Percentiles rank a stretch among this genome's conserved stretches.
These are phyloP conservation scores for Ptilorrhoa leucosticta DNA, from an alignment of 2,113 vertebrate genomes.

Conservation along the genomic window DNA sequence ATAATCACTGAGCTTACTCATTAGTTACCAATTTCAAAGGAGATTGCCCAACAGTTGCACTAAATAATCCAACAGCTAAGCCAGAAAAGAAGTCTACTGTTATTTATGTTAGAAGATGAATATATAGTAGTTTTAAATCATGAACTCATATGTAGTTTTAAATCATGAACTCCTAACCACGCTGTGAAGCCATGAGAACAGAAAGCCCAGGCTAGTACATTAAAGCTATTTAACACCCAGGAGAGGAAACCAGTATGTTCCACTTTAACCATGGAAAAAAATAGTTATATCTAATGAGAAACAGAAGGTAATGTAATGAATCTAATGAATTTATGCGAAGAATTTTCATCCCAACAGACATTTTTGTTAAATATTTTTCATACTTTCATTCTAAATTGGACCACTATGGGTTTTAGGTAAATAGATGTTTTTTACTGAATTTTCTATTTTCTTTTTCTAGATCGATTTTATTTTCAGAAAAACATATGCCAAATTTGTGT, in stretches of 20 bases:
- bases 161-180: neutral
- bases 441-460: neutral
- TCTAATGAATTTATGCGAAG: neutral
- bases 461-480: conserved; percentile 33
- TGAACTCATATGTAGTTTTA: neutral
- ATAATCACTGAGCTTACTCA: neutral
- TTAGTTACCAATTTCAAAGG: too few relatives aligned
- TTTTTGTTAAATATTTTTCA: neutral
- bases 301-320: neutral
- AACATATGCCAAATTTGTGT: neutral
- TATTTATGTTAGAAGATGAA: neutral
- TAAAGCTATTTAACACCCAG: neutral
- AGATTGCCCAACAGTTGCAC: neutral
- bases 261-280: neutral
- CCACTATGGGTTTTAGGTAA: neutral
- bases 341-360: neutral
- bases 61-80: conserved; percentile 15
- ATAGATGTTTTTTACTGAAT: neutral
- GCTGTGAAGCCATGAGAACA: neutral
- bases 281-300: neutral
- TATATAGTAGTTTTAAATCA: neutral
- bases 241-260: neutral
- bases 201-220: neutral
- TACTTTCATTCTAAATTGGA: neutral
- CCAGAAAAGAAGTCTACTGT: conserved; percentile 16